Evolutionary conservation across 1,140 invertebrate species (phyloP), one percentile per base, ranked within the genome.

Genomic region (Drosophila guanche): DNA sequence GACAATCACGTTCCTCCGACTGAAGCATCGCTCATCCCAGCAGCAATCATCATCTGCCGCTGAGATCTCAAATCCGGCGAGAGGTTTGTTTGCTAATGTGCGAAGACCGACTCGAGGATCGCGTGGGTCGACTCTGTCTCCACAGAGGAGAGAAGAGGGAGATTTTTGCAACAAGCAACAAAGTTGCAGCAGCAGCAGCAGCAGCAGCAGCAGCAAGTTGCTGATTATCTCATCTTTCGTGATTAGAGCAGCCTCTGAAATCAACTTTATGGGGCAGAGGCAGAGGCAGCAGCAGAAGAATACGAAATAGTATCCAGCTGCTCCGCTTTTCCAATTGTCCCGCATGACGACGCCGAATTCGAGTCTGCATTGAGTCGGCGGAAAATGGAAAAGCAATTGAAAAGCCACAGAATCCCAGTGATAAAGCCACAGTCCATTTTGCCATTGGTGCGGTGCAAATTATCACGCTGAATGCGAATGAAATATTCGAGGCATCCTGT

Each of bases 401-500:
- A 61, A 45, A 53, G 10, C 20, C 47, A 43, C 8, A 33, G 23
- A 43, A 33, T n/a, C 2, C 7, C 22, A 33, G 33, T 37, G 25
- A 53, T 48, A 29, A 62, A 71, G 50, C 43, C 73, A 65, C 4
- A 29, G 43, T 61, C 55, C 51, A 55, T 66, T 74, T 70, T 57
- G 14, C 63, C 58, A 20, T 1, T 20, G 29, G 68, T 5, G 5
- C 5, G 25, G 52, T 68, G 72, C 79, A 78, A 81, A 81, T 81
- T 81, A 81, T 62, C 60, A 58, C 67, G 37, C 37, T 60, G 72
- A 63, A 67, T 79, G 61, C 66, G 56, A 79, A 79, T 74, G 76
- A 80, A 76, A 69, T 51, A 63, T 81, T 80, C 70, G 54, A 61
- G 69, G 68, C 77, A 85, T 86, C 81, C 81, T 85, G 81, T 74